Base-by-base conservation (phyloP, 23 tunicate species). In the Corella eumyota region DNA sequence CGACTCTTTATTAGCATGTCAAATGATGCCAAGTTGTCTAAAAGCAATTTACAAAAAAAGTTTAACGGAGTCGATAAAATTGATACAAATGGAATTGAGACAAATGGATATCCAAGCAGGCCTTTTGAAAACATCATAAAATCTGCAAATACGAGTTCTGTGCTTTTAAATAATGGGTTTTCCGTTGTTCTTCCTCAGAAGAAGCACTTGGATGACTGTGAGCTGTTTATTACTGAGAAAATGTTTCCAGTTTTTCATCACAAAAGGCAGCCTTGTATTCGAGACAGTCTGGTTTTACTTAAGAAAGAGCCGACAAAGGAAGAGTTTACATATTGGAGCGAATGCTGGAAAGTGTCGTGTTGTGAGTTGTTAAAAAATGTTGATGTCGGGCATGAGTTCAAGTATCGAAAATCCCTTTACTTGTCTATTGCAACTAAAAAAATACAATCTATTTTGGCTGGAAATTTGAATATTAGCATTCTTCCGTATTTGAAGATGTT, bases 281-380 rank as follows among this genome's bases (percentile, higher is more conserved):
- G 27, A 2, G 62, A 70, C 25, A 59, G 67, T 21, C 23, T 84
- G 48, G 29, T 34, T 3, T 34, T 84, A 15, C 44, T 69, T 25
- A 34, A 66, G 15, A 40, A 69, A 0, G 13, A 35, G 32, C 11
- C 32, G 20, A 35, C 40, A 17, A 37, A 77, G 33, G 49, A 45
- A n/a, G 50, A 30, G n/a, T 61, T 38, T 32, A 23, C 77, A 25
- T 6, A 51, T 0, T 77, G 95, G 85, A 75, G 71, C 26, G 70
- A 53, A 61, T 62, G 71, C 6, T 76, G 68, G n/a, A n/a, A n/a
- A n/a, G n/a, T n/a, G 32, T 86, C 95, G 0, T 37, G 66, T 23
- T 59, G 71, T 58, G 95, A 86, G 26, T 45, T 86, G 53, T 31
- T 86, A 30, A 85, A 77, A 51, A 65, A 77, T 58, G 75, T 70